Evolutionary conservation across 35 echinoderm and acorn worm species (phyloP).

Genomic region (Apostichopus californicus): DNA sequence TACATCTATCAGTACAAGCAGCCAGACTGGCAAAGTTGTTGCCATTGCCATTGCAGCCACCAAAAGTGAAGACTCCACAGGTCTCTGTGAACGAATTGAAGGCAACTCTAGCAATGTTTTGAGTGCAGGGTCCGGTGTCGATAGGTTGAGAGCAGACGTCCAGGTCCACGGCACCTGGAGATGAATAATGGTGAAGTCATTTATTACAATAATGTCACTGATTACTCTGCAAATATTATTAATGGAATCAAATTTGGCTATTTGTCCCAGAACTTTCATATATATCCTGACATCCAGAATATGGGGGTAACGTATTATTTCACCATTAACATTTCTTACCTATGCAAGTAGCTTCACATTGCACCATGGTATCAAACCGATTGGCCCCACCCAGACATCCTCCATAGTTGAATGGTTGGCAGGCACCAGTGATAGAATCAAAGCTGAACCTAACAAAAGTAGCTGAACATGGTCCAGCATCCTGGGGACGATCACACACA

Average conservation of each 20-base stretch:
- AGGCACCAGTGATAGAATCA: background rate
- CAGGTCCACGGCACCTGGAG: background rate
- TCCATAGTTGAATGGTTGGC: background rate
- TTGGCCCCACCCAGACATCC: constrained; percentile 8
- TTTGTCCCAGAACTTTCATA: too few relatives aligned
- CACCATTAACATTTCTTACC: background rate
- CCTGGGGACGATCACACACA: background rate
- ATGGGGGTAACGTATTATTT: too few relatives aligned
- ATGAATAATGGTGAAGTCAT: too few relatives aligned
- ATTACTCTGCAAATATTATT: too few relatives aligned
- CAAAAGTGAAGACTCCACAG: background rate
- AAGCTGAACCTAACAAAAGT: background rate
- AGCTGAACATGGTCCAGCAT: background rate
- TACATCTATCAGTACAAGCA: background rate
- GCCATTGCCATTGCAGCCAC: constrained; percentile 21
- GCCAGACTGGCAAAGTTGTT: background rate
- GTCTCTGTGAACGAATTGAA: background rate
- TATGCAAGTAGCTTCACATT: background rate
- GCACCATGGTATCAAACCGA: constrained; percentile 4
- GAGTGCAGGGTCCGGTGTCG: background rate
- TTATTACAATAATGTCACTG: too few relatives aligned
- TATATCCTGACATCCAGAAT: too few relatives aligned
- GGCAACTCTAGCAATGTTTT: background rate
- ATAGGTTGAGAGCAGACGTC: background rate
- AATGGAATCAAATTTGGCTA: too few relatives aligned